Conservation (phyloP, 1,140 invertebrate genomes). For the Drosophila tristis region DNA sequence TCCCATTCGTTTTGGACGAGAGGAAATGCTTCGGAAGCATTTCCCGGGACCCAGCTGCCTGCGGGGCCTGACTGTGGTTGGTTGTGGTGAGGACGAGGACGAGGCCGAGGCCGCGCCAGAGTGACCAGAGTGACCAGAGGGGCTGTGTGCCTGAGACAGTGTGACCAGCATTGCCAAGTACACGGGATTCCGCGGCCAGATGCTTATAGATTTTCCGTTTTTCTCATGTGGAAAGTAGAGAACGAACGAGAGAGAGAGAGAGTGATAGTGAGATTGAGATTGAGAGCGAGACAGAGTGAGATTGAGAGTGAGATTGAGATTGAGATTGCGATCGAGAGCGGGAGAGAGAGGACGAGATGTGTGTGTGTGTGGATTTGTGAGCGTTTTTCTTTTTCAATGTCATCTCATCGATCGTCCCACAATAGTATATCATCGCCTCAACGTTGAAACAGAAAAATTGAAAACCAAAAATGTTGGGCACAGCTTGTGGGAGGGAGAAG, state of each 20-base stretch:
- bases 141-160: constrained; percentile 35
- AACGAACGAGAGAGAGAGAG: not conserved
- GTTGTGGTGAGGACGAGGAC: not conserved
- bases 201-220: constrained; percentile 76
- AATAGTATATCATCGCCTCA: not conserved
- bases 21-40: constrained; percentile 9
- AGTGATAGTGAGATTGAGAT: constrained; percentile 3
- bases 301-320: constrained; percentile 22
- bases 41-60: constrained; percentile 36
- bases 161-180: constrained; percentile 81
- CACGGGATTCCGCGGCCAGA: constrained; percentile 84
- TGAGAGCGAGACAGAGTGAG: not conserved
- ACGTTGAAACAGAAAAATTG: constrained; percentile 39
- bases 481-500: constrained; percentile 45
- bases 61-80: not conserved
- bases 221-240: constrained; percentile 31
- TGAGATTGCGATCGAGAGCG: constrained; percentile 4
- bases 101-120: too few species aligned
- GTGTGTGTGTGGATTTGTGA: not conserved
- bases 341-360: constrained; percentile 3
- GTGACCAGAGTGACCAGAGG: constrained; percentile 8
- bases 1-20: too few species aligned
- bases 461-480: constrained; percentile 77
- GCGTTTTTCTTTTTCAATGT: constrained; percentile 4
- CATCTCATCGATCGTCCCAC: constrained; percentile 27